A percentile compares a stretch with the other conserved stretches of the same genome.
These are phyloP conservation scores for Candidula unifasciata DNA, from an alignment of 2,888 invertebrate genomes.

Conservation along the genomic window DNA sequence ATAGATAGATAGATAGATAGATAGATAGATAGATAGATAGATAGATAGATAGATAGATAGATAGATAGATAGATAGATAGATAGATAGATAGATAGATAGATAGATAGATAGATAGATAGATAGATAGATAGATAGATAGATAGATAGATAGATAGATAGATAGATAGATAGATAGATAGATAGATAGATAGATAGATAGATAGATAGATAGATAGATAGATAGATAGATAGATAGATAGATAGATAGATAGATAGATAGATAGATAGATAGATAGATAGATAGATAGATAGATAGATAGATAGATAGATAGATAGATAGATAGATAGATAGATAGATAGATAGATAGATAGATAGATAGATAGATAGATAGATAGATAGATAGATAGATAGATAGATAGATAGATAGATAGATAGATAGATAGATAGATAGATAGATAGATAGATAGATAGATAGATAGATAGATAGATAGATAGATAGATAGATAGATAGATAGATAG, in stretches of 20 bases:
- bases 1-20: constrained; percentile 20
- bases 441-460: constrained; percentile 7
- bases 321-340: too few relatives aligned
- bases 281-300: background rate
- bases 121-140: constrained; percentile 37
- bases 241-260: background rate
- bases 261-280: background rate
- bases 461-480: constrained; percentile 23
- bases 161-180: constrained; percentile 9
- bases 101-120: constrained; percentile 20
- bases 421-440: background rate
- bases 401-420: background rate
- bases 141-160: constrained; percentile 34
- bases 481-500: constrained; percentile 24
- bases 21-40: constrained; percentile 21
- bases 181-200: constrained; percentile 11
- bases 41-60: constrained; percentile 22
- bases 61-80: constrained; percentile 31
- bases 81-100: constrained; percentile 16
- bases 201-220: background rate
- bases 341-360: too few relatives aligned
- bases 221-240: background rate
- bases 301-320: too few relatives aligned
- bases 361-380: too few relatives aligned
- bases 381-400: background rate